Evolutionary conservation across 2,888 invertebrate genomes (phyloP).

Genomic region (Cryptocephalus moraei): DNA sequence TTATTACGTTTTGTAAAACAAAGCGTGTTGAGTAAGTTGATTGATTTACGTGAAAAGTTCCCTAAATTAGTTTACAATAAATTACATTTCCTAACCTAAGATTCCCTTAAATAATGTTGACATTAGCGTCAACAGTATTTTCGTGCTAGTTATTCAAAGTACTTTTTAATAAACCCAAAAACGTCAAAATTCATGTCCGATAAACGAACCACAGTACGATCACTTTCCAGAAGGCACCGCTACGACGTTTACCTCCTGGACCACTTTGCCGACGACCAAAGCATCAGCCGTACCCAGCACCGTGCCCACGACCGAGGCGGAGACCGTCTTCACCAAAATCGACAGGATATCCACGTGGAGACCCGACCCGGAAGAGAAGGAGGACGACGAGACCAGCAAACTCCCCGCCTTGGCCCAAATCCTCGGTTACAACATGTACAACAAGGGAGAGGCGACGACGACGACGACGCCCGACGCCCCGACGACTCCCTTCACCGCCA

Average conservation of each 20-base stretch:
- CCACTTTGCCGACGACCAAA: neutral
- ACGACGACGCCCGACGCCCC: constrained; percentile 5
- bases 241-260: neutral
- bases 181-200: too few species aligned
- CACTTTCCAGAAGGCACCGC: neutral
- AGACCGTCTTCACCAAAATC: neutral
- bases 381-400: neutral
- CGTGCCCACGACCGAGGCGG: neutral
- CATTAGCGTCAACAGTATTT: too few species aligned
- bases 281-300: neutral
- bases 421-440: constrained; percentile 2
- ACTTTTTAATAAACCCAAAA: too few species aligned
- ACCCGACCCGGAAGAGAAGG: constrained; percentile 6
- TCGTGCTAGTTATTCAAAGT: too few species aligned
- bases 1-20: too few species aligned
- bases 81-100: too few species aligned
- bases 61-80: too few species aligned
- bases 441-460: constrained; percentile 4
- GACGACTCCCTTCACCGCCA: constrained; percentile 3
- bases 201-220: too few species aligned
- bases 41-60: too few species aligned
- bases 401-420: neutral
- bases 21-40: too few species aligned
- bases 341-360: neutral
- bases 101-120: too few species aligned